Evolutionary conservation across 2,888 invertebrate species (phyloP), one percentile per base, ranked within the genome.

Genomic region (Apocheima hispidaria): DNA sequence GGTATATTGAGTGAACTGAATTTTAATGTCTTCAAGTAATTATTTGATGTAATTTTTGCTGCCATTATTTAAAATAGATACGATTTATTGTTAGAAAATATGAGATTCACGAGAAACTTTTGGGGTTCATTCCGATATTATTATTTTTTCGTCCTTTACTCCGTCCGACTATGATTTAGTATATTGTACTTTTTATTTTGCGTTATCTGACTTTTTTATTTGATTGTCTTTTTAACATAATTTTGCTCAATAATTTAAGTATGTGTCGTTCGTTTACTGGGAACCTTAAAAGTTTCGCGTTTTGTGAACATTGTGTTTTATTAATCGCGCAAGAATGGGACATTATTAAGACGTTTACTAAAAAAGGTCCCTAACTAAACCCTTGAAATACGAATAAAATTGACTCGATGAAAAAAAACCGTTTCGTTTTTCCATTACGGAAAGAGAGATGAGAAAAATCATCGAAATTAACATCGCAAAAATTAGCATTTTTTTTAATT

Each of bases 21-120:
- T 80, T 73, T 76, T 71, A 68, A 78, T 73, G 81, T 83, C 79
- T 84, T 82, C 75, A 74, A 68, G 75, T 81, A 72, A 79, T 78
- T 79, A 72, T 73, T 77, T 81, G 35, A 60, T 52, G 56, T 76
- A 81, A 81, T 74, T 74, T 78, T 78, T 69, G 81, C 79, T 83
- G 81, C 83, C 82, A 82, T 82, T 74, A 64, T 75, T 73, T 54
- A 52, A 55, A 14, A 38, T 38, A 33, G 23, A 55, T 51, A 23
- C 38, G 33, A 52, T 35, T 43, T 43, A 54, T 50, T 55, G 16
- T 54, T 41, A 33, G 7, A 16, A 28, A 26, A 14, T 48, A 20
- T 46, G 23, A 50, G n/a, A 46, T 21, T 40, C 50, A 23, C 56
- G 26, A 36, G 28, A 16, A 51, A 38, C 40, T 40, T 57, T 57